Evolutionary conservation across 2,797 vertebrate species (phyloP).

Genomic region (Xiphorhynchus erythropygius): DNA sequence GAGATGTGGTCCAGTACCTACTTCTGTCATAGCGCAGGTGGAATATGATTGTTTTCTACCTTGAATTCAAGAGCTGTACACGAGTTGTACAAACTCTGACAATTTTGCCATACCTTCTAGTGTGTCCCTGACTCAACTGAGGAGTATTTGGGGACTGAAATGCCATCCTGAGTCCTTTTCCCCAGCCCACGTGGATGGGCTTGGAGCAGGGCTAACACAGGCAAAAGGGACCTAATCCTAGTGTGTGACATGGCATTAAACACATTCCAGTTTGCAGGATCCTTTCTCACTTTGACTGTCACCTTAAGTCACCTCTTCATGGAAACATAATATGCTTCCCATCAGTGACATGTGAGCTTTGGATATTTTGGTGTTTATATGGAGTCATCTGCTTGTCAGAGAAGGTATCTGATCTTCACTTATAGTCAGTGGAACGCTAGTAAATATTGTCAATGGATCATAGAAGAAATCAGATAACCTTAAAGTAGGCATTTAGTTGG

Average conservation of each 20-base stretch:
- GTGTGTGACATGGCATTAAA: not conserved
- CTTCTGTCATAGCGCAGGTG: not conserved
- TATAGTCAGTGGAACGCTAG: not conserved
- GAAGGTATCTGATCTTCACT: not conserved
- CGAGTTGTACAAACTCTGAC: not conserved
- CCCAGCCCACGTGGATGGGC: not conserved
- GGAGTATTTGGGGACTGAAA: not conserved
- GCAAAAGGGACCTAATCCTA: not conserved
- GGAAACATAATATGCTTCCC: not conserved
- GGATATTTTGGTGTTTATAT: not conserved
- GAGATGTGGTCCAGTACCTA: not conserved
- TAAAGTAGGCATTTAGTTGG: not conserved
- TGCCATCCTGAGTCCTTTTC: not conserved
- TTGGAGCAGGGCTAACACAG: not conserved
- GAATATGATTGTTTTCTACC: not conserved
- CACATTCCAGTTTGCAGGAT: not conserved
- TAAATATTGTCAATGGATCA: not conserved
- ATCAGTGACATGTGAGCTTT: not conserved
- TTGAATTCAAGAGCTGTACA: not conserved
- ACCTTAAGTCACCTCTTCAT: not conserved
- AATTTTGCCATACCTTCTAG: not conserved
- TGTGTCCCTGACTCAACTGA: not conserved
- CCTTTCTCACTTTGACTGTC: not conserved
- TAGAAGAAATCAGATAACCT: not conserved
- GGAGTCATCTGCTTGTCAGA: not conserved